Evolutionary conservation across 2,113 vertebrate species (phyloP).

Genomic region (Hystrix cristata): DNA sequence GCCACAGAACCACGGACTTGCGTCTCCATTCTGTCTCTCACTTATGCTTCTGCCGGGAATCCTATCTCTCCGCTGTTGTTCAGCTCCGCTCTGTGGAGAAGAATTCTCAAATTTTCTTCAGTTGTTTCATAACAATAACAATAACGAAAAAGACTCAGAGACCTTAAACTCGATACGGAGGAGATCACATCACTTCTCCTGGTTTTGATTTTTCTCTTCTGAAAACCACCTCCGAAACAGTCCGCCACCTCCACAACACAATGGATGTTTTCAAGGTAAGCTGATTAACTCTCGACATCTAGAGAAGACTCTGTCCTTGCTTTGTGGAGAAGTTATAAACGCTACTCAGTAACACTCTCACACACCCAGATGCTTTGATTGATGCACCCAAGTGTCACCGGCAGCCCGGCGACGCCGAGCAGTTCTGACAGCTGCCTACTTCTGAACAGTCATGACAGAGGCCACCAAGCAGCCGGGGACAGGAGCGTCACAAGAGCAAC

Average conservation of each 20-base stretch:
- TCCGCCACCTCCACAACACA: background rate
- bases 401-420: slow-evolving; percentile 23
- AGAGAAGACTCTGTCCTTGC: background rate
- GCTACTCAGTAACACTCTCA: background rate
- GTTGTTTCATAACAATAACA: slow-evolving; percentile 12
- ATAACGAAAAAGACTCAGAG: background rate
- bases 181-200: background rate
- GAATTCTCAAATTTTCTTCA: slow-evolving; percentile 2
- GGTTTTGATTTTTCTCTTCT: slow-evolving; percentile 55
- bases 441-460: slow-evolving; percentile 19
- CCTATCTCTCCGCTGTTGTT: background rate
- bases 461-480: background rate
- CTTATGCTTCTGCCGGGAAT: background rate
- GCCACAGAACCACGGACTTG: background rate
- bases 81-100: background rate
- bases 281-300: background rate
- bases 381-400: slow-evolving; percentile 34
- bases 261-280: background rate
- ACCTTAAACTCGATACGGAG: background rate
- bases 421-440: slow-evolving; percentile 62
- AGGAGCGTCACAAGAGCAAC: slow-evolving; percentile 50
- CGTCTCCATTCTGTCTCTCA: background rate
- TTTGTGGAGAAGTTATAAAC: slow-evolving; percentile 46
- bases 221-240: background rate
- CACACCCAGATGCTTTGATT: slow-evolving; percentile 16